Evolutionary conservation across 2,888 invertebrate genomes (phyloP), one percentile per base, ranked within the genome.

Genomic region (Ischnus inquisitorius): DNA sequence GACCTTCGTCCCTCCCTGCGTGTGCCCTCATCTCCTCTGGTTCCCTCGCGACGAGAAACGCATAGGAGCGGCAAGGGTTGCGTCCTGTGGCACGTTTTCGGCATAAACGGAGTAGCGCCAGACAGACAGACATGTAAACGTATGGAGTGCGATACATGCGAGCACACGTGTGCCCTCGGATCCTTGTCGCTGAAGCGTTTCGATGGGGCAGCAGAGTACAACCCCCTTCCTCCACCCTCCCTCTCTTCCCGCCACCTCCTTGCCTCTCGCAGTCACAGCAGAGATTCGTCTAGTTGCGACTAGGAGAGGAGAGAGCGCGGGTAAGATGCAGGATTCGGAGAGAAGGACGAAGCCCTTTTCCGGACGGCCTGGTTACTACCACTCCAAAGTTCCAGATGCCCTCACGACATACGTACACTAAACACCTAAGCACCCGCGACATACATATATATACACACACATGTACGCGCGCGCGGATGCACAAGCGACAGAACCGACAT

Each of bases 11-110:
- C 75, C 84, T 88, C 77, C 34, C 25, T 81, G 75, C 43, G 60
- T 79, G 67, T 60, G 77, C 69, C 71, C 79, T 80, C 68, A 51
- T 74, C 79, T 76, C n/a, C 62, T 43, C 77, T 51, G 62, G 34
- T 28, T n/a, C 39, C 54, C 72, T 71, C 34, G 46, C 34, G 60
- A 16, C 25, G n/a, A 25, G 25, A 34, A 60, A 28, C 60, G 28
- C 46, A 14, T 28, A 75, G 54, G 34, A 25, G 25, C 54, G 54
- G 87, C 87, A 90, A 90, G 91, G 91, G 91, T 90, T 91, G 89
- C 62, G 72, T 68, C 51, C 80, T 72, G 41, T 69, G 67, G 62
- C 82, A 72, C 25, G 60, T 54, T 75, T 71, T 51, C 48, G 75
- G 68, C 48, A 57, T 57, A 77, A 71, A 71, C 48, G 39, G 39